Evolutionary conservation across 2,888 invertebrate genomes (phyloP).

Genomic region (Ochropleura plecta): DNA sequence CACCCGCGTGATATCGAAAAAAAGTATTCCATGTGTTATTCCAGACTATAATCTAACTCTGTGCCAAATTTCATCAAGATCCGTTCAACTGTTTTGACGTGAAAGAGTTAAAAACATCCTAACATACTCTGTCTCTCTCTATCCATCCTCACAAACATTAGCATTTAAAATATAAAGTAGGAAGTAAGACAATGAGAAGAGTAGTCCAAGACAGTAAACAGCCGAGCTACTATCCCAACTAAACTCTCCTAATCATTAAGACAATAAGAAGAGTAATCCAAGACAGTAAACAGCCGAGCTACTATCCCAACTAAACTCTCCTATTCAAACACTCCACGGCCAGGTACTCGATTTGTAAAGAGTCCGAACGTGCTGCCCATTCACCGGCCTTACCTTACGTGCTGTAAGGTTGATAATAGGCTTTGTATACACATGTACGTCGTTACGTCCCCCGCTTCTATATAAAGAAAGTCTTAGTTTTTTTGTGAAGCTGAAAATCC

Average conservation of each 20-base stretch:
- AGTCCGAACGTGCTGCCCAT: conserved; percentile 60
- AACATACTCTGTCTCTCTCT: too few species aligned
- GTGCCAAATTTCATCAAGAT: too few species aligned
- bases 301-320: conserved; percentile 30
- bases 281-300: conserved; percentile 1
- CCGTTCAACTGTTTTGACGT: too few species aligned
- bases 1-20: too few species aligned
- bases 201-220: background rate
- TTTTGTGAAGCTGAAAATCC: conserved; percentile 54
- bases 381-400: conserved; percentile 43
- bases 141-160: too few species aligned
- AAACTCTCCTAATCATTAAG: conserved; percentile 22
- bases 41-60: too few species aligned
- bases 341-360: conserved; percentile 70
- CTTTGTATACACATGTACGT: conserved; percentile 50
- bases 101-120: too few species aligned
- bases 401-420: conserved; percentile 52
- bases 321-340: conserved; percentile 44
- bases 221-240: conserved; percentile 18
- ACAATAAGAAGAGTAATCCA: background rate
- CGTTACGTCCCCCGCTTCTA: conserved; percentile 29
- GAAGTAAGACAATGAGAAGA: too few species aligned
- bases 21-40: too few species aligned
- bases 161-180: too few species aligned
- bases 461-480: conserved; percentile 42